A percentile compares a stretch with the other conserved stretches of the same genome.
phyloP scores from a whole-genome alignment of 2,888 invertebrate species.

The Zaprionus bogoriensis region DNA sequence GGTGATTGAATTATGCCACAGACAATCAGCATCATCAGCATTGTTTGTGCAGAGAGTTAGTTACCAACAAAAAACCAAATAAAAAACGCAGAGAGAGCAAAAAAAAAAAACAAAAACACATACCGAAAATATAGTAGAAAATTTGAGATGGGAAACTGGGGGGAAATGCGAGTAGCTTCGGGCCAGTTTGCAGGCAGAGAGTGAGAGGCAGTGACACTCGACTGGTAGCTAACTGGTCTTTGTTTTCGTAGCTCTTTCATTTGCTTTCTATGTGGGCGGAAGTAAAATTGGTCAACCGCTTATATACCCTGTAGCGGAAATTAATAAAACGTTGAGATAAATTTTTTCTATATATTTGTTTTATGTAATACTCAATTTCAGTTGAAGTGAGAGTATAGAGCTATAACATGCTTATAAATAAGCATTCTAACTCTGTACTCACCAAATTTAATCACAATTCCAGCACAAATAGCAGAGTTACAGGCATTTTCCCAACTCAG shows the following conservation, averaged over 20 bases:
- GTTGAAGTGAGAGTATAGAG: neutral
- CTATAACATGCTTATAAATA: neutral
- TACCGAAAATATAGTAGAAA: neutral
- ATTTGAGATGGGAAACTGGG: neutral
- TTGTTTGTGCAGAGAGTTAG: slow-evolving; percentile 68
- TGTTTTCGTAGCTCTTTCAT: slow-evolving; percentile 48
- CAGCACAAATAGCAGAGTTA: neutral
- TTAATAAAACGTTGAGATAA: no score
- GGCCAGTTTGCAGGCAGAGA: slow-evolving; percentile 24
- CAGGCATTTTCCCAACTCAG: neutral
- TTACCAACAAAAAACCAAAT: slow-evolving; percentile 33
- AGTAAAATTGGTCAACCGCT: slow-evolving; percentile 40
- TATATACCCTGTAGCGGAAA: neutral
- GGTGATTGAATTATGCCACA: slow-evolving; percentile 75
- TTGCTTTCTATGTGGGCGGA: slow-evolving; percentile 19
- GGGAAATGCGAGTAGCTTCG: slow-evolving; percentile 6
- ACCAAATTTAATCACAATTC: neutral
- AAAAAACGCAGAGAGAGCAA: slow-evolving; percentile 1
- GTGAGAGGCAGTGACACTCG: slow-evolving; percentile 15
- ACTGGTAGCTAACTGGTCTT: slow-evolving; percentile 24
- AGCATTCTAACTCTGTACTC: neutral
- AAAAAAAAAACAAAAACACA: neutral
- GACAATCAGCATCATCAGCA: slow-evolving; percentile 76
- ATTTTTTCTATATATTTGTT: neutral
- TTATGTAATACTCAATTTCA: neutral